Base-by-base conservation (phyloP, 2,888 invertebrate species). In the Hirtodrosophila alboralis region DNA sequence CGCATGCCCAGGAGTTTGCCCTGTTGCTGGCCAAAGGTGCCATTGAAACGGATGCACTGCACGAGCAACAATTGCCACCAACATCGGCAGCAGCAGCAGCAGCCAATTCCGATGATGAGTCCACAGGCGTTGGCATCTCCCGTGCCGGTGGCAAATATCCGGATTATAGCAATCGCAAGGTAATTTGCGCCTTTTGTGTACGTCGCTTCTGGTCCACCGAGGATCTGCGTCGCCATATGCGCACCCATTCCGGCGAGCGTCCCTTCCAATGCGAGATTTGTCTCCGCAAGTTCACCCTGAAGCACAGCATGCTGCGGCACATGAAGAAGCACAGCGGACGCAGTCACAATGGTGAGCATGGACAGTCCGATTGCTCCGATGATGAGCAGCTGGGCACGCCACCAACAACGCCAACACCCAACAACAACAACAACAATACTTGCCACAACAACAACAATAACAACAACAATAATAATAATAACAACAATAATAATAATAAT, bases 201-300 rank as follows among this genome's bases (percentile, higher is more conserved):
- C 95, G 97, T 62, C 94, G 97, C 38, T 98, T 98, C 91, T 97
- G 97, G 97, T 97, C 97, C 0, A 96, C 97, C 0, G 97, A 98
- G 89, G 98, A 98, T 90, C 91, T 98, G 4, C 93, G 97, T 0
- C 93, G 97, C 0, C 98, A 98, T 90, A 97, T 98, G 96, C 92
- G 97, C 13, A 97, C 97, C 0, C 98, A 98, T 89, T 96, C 96
- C 0, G 97, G 97, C 0, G 97, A 97, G 88, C 91, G 97, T 1
- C 97, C 97, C 0, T 98, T 97, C 89, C 95, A 96, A 58, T 98
- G 97, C 88, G 96, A 97, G 89, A 94, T 97, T 34, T 98, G 98
- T 90, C 91, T 95, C 28, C 93, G 97, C 4, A 93, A 96, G 66
- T 98, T 98, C 91, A 97, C 97, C 0, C 91, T 98, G 38, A 98